Base-by-base conservation (phyloP, 2,113 vertebrate genomes). In the Eptesicus fuscus region DNA sequence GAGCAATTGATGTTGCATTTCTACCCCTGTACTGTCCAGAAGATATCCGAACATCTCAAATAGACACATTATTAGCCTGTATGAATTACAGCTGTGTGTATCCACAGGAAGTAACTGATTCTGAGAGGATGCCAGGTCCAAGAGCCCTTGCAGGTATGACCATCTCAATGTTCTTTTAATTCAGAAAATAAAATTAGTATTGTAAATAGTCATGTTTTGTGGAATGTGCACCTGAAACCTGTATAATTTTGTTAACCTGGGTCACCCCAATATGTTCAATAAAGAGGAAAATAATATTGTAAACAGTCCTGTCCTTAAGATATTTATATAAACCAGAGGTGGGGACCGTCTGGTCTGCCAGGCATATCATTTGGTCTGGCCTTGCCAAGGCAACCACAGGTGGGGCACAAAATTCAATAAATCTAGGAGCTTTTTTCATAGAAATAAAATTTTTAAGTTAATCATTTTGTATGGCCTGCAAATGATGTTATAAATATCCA, bases 1-100 rank as follows among this genome's bases (percentile, higher is more conserved):
- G 98, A 16, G 99, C 99, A 12, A 95, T 99, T 3, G 98, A 99
- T 87, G 98, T 99, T 88, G 97, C 98, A 1, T 99, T 99, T 95
- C 96, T 99, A 69, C 99, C 99, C 0, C 90, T 99, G 83, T 96
- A 94, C 80, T 91, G 47, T 80, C 65, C 88, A 37, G 85, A 93
- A 93, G 95, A 96, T 80, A 40, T 90, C n/a, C 71, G 8, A 35
- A 83, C 86, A 91, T 94, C 86, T 88, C 96, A 96, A 83, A 83
- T 96, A 18, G 69, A 89, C 37, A 96, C 69, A 5, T 59, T 97
- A 53, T 86, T 97, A 73, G 83, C 53, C 51, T 93, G 79, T 76
- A 96, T 96, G 95, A 96, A 93, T 93, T 90, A 93, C 44, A 95
- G 70, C 44, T 95, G 86, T 90, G 92, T 90, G 25, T 88, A 87